These are phyloP conservation scores for Caradrina kadenii DNA, from an alignment of 2,888 invertebrate genomes.

Conservation along the genomic window DNA sequence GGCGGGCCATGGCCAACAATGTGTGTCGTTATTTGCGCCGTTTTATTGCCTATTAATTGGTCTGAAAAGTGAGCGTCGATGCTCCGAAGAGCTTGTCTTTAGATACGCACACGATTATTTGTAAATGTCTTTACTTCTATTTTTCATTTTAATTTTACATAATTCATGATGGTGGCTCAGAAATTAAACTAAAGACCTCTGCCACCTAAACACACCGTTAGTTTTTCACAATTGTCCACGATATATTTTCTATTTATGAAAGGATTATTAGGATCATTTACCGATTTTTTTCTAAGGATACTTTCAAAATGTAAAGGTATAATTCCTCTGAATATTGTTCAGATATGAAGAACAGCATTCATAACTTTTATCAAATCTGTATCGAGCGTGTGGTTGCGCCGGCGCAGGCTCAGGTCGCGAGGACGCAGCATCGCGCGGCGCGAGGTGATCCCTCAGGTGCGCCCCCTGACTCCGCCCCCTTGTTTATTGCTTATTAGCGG, in stretches of 20 bases:
- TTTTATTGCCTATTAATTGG: conserved; percentile 82
- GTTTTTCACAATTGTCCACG: too few relatives aligned
- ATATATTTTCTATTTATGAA: neutral
- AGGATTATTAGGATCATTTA: neutral
- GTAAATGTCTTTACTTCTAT: neutral
- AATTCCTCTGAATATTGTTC: conserved; percentile 7
- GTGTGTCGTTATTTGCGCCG: conserved; percentile 65
- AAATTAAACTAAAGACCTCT: neutral
- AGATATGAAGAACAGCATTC: conserved; percentile 29
- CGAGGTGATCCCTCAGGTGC: conserved; percentile 89
- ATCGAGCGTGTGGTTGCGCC: conserved; percentile 61
- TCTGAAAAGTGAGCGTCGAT: conserved; percentile 71
- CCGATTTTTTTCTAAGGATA: neutral
- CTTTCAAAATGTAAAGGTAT: neutral
- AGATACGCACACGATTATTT: conserved; percentile 9
- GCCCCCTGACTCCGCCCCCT: conserved; percentile 88
- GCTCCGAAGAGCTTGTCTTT: conserved; percentile 66
- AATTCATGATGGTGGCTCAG: neutral
- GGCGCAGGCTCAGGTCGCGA: conserved; percentile 69
- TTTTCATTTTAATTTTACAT: conserved; percentile 4
- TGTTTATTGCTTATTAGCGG: conserved; percentile 91
- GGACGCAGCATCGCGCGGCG: conserved; percentile 75
- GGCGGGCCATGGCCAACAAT: conserved; percentile 62
- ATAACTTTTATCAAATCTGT: conserved; percentile 58
- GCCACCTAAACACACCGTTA: too few relatives aligned